Evolutionary conservation across 2,797 vertebrate genomes (phyloP).

Genomic region (Psittacula derbiana): DNA sequence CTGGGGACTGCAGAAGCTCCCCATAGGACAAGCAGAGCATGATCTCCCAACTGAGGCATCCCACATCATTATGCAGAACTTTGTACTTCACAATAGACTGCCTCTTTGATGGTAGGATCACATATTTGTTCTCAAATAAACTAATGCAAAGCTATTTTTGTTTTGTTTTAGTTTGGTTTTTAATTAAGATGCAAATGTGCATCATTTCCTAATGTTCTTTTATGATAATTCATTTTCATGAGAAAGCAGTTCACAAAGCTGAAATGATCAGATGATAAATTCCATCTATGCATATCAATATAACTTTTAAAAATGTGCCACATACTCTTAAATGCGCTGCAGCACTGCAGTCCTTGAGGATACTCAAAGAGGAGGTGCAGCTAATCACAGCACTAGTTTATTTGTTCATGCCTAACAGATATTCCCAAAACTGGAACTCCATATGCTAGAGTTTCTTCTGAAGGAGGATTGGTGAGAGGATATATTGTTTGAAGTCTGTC

Average conservation of each 20-base stretch:
- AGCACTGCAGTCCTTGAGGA: neutral
- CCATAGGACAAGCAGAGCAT: neutral
- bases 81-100: neutral
- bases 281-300: neutral
- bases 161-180: neutral
- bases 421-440: neutral
- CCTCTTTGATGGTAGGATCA: neutral
- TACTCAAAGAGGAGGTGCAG: neutral
- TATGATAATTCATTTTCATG: neutral
- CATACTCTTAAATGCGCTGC: neutral
- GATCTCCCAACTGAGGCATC: fast-evolving
- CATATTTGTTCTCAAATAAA: neutral
- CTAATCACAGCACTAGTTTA: neutral
- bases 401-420: neutral
- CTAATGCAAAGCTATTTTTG: neutral
- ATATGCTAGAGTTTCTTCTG: neutral
- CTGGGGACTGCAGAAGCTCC: fast-evolving
- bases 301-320: neutral
- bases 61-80: fast-evolving
- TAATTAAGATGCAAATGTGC: neutral
- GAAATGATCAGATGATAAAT: neutral
- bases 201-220: neutral
- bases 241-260: neutral
- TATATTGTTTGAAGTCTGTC: neutral
- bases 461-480: neutral